phyloP scores from a whole-genome alignment of 2,113 vertebrate species.

The Jacana jacana region DNA sequence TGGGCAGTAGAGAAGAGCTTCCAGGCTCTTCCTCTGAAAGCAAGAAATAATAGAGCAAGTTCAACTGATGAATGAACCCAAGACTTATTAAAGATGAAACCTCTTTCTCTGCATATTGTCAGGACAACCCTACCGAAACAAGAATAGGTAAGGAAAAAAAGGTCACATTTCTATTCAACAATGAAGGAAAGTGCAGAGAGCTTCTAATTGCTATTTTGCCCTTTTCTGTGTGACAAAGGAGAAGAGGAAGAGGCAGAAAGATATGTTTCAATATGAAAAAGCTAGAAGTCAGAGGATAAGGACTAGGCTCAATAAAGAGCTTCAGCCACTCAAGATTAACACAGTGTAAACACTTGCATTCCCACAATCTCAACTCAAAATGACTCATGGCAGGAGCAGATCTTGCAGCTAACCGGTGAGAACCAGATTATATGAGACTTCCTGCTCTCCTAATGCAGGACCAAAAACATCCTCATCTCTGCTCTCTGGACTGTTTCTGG shows the following conservation, averaged over 20 bases:
- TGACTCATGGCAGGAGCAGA: accelerated
- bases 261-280: not conserved
- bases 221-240: not conserved
- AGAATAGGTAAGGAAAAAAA: not conserved
- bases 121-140: not conserved
- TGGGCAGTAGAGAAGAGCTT: not conserved
- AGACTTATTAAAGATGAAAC: not conserved
- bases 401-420: not conserved
- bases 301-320: not conserved
- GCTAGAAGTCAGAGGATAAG: not conserved
- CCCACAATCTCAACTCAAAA: not conserved
- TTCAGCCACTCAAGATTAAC: not conserved
- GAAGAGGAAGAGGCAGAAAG: not conserved
- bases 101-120: not conserved
- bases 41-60: not conserved
- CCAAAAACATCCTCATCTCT: not conserved
- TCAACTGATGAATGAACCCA: not conserved
- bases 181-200: not conserved
- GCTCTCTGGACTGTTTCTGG: not conserved
- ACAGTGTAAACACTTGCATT: not conserved
- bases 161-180: not conserved
- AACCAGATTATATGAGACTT: not conserved
- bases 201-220: not conserved
- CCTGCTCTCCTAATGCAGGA: not conserved
- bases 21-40: not conserved